Percentiles rank a stretch among this genome's conserved stretches.
phyloP scores from a whole-genome alignment of 2,113 vertebrate species.

The Aldabrachelys gigantea region DNA sequence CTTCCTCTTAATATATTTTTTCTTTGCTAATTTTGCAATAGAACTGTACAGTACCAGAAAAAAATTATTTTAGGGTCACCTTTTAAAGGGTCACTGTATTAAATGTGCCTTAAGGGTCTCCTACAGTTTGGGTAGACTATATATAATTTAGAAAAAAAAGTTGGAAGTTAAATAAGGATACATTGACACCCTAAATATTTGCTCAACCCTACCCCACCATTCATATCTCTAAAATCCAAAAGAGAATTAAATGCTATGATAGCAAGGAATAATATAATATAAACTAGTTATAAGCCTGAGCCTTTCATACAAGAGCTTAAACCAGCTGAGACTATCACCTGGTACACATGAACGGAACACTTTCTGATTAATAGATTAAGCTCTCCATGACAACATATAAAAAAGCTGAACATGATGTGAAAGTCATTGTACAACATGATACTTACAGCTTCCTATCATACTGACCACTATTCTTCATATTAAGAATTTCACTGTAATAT shows the following conservation, averaged over 20 bases:
- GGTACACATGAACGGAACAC: neutral
- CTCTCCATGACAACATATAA: neutral
- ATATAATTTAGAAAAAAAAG: neutral
- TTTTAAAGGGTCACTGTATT: neutral
- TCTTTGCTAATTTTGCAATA: rapidly evolving
- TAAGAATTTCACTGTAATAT: neutral
- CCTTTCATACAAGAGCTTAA: neutral
- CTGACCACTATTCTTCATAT: neutral
- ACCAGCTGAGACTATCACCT: neutral
- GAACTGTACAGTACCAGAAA: neutral
- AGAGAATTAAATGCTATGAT: neutral
- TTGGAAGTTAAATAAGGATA: neutral
- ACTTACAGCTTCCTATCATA: neutral
- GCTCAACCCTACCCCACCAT: too few species aligned
- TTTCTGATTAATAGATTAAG: neutral
- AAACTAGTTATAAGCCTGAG: neutral
- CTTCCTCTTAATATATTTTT: neutral
- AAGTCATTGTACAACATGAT: neutral
- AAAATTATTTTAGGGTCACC: neutral
- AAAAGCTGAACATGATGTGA: neutral
- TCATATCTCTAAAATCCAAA: neutral
- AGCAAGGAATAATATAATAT: neutral
- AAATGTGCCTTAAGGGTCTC: neutral
- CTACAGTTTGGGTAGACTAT: neutral
- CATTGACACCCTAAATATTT: neutral